Evolutionary conservation across 2,113 vertebrate species (phyloP).

Genomic region (Leptodactylus fuscus): DNA sequence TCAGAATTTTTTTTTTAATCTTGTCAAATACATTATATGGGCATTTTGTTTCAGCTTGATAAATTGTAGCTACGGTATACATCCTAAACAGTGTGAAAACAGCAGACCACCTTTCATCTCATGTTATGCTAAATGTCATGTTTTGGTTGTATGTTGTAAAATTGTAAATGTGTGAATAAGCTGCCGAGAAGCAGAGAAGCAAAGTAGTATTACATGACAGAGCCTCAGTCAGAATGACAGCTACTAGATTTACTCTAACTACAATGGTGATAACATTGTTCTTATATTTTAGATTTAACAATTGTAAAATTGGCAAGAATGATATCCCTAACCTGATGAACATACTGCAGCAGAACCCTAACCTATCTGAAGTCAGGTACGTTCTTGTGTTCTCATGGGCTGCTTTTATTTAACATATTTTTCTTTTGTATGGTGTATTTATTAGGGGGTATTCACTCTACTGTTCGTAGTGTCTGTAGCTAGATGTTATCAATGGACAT

Average conservation of each 20-base stretch:
- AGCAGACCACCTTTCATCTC: neutral
- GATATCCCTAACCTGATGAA: slow-evolving; percentile 65
- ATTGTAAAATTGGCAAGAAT: slow-evolving; percentile 63
- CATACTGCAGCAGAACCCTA: slow-evolving; percentile 60
- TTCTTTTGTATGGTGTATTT: too few species aligned
- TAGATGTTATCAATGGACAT: too few species aligned
- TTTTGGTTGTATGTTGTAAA: neutral
- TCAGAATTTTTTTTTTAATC: too few species aligned
- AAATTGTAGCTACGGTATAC: neutral
- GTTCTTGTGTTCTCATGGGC: slow-evolving; percentile 52
- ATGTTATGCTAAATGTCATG: neutral
- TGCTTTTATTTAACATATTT: neutral
- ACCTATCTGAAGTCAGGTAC: slow-evolving; percentile 72
- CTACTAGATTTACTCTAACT: neutral
- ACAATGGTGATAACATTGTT: neutral
- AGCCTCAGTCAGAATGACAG: neutral
- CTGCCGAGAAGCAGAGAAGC: neutral
- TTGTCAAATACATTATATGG: too few species aligned
- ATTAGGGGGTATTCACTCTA: too few species aligned
- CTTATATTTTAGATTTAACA: slow-evolving; percentile 63
- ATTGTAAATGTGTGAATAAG: neutral
- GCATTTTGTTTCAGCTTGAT: neutral
- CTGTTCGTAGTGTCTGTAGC: too few species aligned
- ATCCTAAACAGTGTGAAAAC: too few species aligned
- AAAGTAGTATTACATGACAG: neutral